These are phyloP conservation scores for Stegastes partitus DNA, from an alignment of 2,113 vertebrate genomes.

Conservation along the genomic window DNA sequence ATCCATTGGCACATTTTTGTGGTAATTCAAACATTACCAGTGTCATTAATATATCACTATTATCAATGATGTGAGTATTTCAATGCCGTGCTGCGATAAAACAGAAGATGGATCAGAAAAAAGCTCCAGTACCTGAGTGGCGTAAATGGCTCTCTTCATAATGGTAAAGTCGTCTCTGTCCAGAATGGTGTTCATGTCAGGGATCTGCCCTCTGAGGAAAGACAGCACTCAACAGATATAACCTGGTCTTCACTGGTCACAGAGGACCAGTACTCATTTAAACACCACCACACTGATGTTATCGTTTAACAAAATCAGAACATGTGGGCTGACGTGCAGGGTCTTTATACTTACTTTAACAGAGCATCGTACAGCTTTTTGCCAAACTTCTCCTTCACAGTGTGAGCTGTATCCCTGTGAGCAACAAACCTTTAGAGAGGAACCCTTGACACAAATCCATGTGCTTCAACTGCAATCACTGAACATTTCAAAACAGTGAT, in stretches of 20 bases:
- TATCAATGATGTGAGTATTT: no score
- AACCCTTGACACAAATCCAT: no score
- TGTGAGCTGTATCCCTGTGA: conserved; percentile 93
- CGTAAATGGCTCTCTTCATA: conserved; percentile 98
- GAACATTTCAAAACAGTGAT: no score
- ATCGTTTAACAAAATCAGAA: not conserved
- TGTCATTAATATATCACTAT: no score
- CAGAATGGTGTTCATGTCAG: conserved; percentile 94
- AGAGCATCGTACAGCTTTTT: conserved; percentile 95
- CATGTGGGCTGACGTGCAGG: no score
- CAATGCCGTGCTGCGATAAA: no score
- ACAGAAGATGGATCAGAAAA: not conserved
- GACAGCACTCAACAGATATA: not conserved
- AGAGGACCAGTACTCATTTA: not conserved
- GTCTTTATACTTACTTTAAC: conserved; percentile 86
- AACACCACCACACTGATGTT: no score
- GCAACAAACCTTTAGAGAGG: not conserved
- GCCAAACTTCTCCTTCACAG: conserved; percentile 97
- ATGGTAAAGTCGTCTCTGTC: conserved; percentile 95
- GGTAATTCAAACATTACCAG: no score
- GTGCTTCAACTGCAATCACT: no score
- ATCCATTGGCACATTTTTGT: no score
- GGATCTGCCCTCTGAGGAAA: conserved; percentile 90
- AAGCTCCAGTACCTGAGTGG: conserved; percentile 90
- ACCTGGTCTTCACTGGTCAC: not conserved